Evolutionary conservation across 2,113 vertebrate genomes (phyloP), one percentile per base, ranked within the genome.

Genomic region (Mormoops blainvillei): DNA sequence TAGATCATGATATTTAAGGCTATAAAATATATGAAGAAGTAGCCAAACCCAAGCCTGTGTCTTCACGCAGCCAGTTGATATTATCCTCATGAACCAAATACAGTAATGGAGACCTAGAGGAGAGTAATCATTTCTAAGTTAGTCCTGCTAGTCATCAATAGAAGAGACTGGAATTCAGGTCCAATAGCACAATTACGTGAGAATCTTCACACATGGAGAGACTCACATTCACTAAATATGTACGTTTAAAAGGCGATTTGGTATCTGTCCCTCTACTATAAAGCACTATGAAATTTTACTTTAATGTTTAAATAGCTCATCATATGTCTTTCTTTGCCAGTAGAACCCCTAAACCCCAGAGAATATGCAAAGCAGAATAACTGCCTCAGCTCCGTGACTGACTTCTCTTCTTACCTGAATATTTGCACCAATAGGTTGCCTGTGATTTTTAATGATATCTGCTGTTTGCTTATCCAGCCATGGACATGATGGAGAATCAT

Each of bases 401-500:
- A 38, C 43, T 88, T 81, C 18, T 54, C 7, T 65, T 58, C 6
- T 63, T 81, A 56, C 5, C 41, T 67, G 22, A 54, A 71, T 48
- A 43, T 97, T 95, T 70, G 73, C 36, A 90, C 19, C 68, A 91
- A 19, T 80, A 15, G 5, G 41, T 58, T 54, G 5, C 15, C 26
- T 83, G 15, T 77, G 15, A 78, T 95, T 93, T 71, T 88, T 22
- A 76, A 41, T 63, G 45, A 52, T 95, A 89, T 90, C 92, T 96
- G 82, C 81, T 94, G 43, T 92, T 95, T 87, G 65, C 36, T 96
- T 73, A 76, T 86, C 50, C 45, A 89, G 20, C 18, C 26, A 7
- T 54, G 41, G 50, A 38, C 26, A n/a, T 36, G 19, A 63, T 85
- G 31, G 81, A 92, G 84, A 82, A 82, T 78, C 43, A 68, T 92